Evolutionary conservation across 2,113 vertebrate genomes (phyloP), one percentile per base, ranked within the genome.

Genomic region (Neopipo cinnamomea): DNA sequence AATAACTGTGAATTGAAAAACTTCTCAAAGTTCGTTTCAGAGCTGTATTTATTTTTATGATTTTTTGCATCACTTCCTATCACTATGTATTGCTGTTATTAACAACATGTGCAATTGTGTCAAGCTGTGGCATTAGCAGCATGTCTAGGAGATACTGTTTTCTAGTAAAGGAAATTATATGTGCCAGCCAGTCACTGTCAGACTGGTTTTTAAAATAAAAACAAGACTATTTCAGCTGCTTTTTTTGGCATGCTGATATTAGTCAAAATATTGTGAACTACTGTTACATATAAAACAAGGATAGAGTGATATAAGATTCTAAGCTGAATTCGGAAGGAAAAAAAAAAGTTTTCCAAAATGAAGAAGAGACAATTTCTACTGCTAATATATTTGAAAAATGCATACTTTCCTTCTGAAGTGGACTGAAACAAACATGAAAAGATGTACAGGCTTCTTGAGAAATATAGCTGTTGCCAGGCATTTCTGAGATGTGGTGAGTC

Each of bases 1-100:
- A 95, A 92, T 84, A 87, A 89, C 61, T 75, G 72, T 81, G 72
- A 81, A 75, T 49, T 81, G 47, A 75, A 86, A 95, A 96, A 63
- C 86, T 91, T 93, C 52, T 75, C 30, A 12, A 84, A 86, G 88
- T 81, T 75, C 0, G 0, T 89, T 80, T 88, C 13, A 15, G 83
- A 84, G 52, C 37, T 80, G 55, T 95, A 92, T 97, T 97, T 97
- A 89, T 95, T 95, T 94, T 93, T 84, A 31, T 72, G 59, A 71
- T 89, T 89, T 91, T 77, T 87, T 89, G 49, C 73, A 91, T 95
- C 59, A 77, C 65, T 95, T 96, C 95, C 96, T 86, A 47, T 86
- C 56, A 5, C 85, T 86, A 42, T 67, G n/a, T 70, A 22, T 86
- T 3, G 3, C 68, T 84, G 86, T 59, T 92, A 75, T 67, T 92